Evolutionary conservation across 2,113 vertebrate genomes (phyloP).

Genomic region (Dicerorhinus sumatrensis): DNA sequence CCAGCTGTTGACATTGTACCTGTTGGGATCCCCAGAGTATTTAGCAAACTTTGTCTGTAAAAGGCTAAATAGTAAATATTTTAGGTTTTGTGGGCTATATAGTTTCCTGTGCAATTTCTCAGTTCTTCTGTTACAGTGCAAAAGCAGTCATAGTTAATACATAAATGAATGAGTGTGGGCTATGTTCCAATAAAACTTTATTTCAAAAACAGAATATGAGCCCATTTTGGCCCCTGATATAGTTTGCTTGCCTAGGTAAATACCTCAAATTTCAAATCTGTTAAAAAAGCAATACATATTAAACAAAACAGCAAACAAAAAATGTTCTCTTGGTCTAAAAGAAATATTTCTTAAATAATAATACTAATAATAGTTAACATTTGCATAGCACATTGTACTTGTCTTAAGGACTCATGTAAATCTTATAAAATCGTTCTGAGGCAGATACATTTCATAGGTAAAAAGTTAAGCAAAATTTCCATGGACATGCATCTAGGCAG

Average conservation of each 20-base stretch:
- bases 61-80: not conserved
- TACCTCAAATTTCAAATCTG: not conserved
- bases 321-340: not conserved
- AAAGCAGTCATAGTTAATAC: not conserved
- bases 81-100: not conserved
- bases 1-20: not conserved
- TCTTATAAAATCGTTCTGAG: not conserved
- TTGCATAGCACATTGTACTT: not conserved
- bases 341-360: not conserved
- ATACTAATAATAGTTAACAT: not conserved
- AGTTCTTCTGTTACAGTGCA: not conserved
- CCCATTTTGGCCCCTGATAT: not conserved
- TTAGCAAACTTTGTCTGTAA: not conserved
- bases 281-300: not conserved
- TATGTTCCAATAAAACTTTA: not conserved
- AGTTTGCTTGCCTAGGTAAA: not conserved
- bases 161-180: not conserved
- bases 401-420: not conserved
- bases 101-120: not conserved
- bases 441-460: not conserved
- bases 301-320: not conserved
- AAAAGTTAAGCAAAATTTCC: not conserved
- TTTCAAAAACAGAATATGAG: not conserved
- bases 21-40: not conserved
- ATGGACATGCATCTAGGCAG: not conserved